Evolutionary conservation across 2,113 vertebrate species (phyloP).

Genomic region (Chiloscyllium plagiosum): DNA sequence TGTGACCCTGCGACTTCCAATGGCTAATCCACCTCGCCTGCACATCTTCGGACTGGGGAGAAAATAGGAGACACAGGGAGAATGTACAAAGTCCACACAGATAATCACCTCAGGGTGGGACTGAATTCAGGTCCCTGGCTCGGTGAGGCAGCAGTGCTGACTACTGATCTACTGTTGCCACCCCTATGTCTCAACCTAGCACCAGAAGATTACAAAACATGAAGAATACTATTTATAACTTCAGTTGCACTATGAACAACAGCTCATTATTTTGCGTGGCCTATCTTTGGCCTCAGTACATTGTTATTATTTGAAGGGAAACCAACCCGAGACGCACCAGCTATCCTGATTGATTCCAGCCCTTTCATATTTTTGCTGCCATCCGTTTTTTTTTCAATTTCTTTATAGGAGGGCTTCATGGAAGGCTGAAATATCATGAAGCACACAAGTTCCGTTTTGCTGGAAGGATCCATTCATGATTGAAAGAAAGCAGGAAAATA

Average conservation of each 20-base stretch:
- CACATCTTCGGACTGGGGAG: no score
- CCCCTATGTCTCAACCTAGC: background rate
- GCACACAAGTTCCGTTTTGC: conserved; percentile 3
- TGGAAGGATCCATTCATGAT: background rate
- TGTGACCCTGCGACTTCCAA: no score
- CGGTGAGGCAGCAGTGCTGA: no score
- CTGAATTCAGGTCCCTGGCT: no score
- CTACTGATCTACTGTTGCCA: no score
- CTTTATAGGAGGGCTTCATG: conserved; percentile 4
- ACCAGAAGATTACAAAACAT: background rate
- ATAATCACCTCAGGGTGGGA: no score
- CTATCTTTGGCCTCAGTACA: background rate
- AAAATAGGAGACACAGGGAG: no score
- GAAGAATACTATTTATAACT: background rate
- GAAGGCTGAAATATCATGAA: conserved; percentile 13
- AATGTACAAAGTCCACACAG: no score
- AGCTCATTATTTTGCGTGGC: background rate
- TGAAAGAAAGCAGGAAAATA: conserved; percentile 32
- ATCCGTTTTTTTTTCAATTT: conserved; percentile 6
- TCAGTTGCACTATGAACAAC: background rate
- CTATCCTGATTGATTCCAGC: background rate
- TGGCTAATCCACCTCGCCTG: no score
- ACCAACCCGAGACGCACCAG: background rate
- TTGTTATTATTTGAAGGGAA: background rate
- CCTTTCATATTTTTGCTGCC: background rate